These are phyloP conservation scores for Clinocottus analis DNA, from an alignment of 2,113 vertebrate species.

Conservation along the genomic window DNA sequence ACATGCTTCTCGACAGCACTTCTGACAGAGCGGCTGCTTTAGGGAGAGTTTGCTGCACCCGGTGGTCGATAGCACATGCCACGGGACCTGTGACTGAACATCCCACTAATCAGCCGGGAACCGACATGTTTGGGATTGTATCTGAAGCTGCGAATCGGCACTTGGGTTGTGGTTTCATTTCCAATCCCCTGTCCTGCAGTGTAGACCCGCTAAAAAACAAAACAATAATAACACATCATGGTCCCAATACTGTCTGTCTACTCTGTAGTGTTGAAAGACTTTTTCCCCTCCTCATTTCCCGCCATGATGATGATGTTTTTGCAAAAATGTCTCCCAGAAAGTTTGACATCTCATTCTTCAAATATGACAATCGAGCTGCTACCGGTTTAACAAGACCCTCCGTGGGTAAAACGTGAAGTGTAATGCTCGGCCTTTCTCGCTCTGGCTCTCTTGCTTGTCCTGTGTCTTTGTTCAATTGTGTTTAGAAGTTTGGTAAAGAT, in stretches of 20 bases:
- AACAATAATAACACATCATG: constrained; percentile 9
- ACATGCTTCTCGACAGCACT: not conserved
- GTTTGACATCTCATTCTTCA: constrained; percentile 41
- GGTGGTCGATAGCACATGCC: not conserved
- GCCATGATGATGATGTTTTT: not conserved
- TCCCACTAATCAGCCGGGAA: not conserved
- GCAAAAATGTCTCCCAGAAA: not conserved
- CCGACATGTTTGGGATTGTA: not conserved
- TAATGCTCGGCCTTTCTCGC: constrained; percentile 23
- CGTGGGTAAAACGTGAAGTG: constrained; percentile 26
- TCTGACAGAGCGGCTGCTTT: not conserved
- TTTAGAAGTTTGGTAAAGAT: constrained; percentile 40
- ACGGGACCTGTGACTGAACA: not conserved
- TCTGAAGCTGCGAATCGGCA: constrained; percentile 14
- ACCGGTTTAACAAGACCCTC: constrained; percentile 39
- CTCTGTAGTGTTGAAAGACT: constrained; percentile 15
- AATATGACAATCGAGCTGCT: constrained; percentile 21
- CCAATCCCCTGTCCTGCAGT: not conserved
- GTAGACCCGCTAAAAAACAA: constrained; percentile 5
- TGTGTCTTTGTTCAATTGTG: constrained; percentile 26
- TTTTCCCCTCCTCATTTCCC: not conserved
- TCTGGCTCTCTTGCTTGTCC: constrained; percentile 24
- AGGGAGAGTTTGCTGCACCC: not conserved
- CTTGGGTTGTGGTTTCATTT: constrained; percentile 5
- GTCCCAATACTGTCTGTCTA: constrained; percentile 20